Conservation (phyloP, 2,888 invertebrate genomes). For the Conops quadrifasciatus region DNA sequence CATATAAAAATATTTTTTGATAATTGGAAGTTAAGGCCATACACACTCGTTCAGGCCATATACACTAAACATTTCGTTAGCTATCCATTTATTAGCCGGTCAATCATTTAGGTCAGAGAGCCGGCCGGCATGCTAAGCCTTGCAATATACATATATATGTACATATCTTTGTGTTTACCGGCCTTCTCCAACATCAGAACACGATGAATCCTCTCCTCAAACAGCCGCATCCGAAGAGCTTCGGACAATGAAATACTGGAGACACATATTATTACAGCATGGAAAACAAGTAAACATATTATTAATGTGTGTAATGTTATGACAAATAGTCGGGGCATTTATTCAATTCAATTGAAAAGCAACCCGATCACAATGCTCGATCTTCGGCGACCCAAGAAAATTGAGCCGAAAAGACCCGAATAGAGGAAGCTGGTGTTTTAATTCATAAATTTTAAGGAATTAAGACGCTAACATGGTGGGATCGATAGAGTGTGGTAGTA, state of each 20-base stretch:
- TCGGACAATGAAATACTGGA: no score
- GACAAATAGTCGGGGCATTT: background rate
- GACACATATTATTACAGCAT: background rate
- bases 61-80: no score
- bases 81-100: no score
- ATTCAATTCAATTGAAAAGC: constrained; percentile 17
- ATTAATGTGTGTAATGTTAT: constrained; percentile 27
- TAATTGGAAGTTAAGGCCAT: no score
- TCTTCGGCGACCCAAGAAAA: background rate
- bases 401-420: background rate
- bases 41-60: no score
- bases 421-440: background rate
- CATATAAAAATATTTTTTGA: no score
- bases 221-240: no score
- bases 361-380: background rate
- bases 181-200: background rate
- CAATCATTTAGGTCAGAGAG: background rate
- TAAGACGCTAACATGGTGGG: constrained; percentile 17
- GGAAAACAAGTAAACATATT: background rate
- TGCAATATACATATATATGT: no score
- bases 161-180: background rate
- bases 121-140: constrained; percentile 8
- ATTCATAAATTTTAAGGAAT: no score
- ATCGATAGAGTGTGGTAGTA: constrained; percentile 37
- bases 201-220: no score